Percentiles rank a stretch among this genome's conserved stretches.
These are phyloP conservation scores for Sycon ciliatum DNA, from an alignment of 37 sponge, comb jelly and placozoan genomes.

Conservation along the genomic window DNA sequence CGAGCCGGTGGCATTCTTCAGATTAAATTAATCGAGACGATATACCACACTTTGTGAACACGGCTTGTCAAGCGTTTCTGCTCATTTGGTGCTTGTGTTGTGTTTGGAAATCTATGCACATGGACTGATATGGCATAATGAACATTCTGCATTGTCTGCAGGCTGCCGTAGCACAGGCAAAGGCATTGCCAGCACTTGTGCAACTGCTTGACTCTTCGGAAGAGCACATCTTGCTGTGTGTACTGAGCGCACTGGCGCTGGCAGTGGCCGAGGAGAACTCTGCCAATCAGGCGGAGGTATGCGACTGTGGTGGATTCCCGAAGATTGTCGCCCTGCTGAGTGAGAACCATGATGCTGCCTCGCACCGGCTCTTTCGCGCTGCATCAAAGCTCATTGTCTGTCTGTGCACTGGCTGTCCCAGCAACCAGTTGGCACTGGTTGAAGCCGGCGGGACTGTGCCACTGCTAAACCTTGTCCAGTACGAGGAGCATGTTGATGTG, in stretches of 20 bases:
- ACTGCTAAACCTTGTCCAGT: slow-evolving; percentile 45
- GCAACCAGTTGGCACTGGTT: slow-evolving; percentile 48
- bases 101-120: no score
- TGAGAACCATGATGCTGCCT: slow-evolving; percentile 21
- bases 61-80: no score
- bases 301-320: slow-evolving; percentile 18
- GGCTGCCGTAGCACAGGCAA: slow-evolving; percentile 22
- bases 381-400: slow-evolving; percentile 21
- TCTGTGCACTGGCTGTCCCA: slow-evolving; percentile 25
- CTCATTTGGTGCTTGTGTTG: no score
- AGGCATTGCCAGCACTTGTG: slow-evolving; percentile 38
- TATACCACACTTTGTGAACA: no score
- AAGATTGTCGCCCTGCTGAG: slow-evolving; percentile 28
- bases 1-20: no score
- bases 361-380: slow-evolving; percentile 31
- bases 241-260: slow-evolving; percentile 48
- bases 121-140: no score
- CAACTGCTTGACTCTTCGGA: slow-evolving; percentile 32
- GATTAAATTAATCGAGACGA: no score
- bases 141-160: no score
- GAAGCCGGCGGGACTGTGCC: slow-evolving; percentile 11
- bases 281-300: slow-evolving; percentile 24
- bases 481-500: no score
- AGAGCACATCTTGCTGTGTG: slow-evolving; percentile 47
- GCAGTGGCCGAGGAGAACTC: slow-evolving; percentile 32